Evolutionary conservation across 23 tunicate species (phyloP).

Genomic region (Styela clava): DNA sequence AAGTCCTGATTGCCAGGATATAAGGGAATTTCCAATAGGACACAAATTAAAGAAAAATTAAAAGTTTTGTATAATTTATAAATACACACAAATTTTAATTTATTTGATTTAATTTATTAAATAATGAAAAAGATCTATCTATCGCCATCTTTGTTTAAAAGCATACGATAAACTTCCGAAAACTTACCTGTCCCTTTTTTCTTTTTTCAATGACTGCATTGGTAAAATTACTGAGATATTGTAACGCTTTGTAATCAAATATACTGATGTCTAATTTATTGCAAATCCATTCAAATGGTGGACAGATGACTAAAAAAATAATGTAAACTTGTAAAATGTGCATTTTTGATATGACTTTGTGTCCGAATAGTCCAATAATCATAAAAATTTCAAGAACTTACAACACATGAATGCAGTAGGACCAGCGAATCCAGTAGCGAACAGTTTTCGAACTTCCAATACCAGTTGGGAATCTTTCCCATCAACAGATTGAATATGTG

Average conservation of each 20-base stretch:
- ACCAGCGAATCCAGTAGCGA: not conserved
- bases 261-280: slow-evolving; percentile 15
- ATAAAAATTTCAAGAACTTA: too few species aligned
- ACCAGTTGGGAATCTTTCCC: not conserved
- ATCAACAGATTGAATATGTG: not conserved
- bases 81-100: too few species aligned
- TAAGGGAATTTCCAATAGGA: not conserved
- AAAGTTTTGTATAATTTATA: not conserved
- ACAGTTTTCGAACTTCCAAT: not conserved
- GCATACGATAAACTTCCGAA: not conserved
- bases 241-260: slow-evolving; percentile 25
- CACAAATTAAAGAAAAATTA: too few species aligned
- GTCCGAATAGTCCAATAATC: too few species aligned
- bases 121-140: not conserved
- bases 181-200: not conserved
- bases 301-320: slow-evolving; percentile 39
- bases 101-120: not conserved
- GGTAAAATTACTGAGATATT: slow-evolving; percentile 19
- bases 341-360: not conserved
- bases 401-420: not conserved
- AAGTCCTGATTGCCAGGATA: not conserved
- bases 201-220: slow-evolving; percentile 28
- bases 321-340: not conserved
- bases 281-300: slow-evolving; percentile 37
- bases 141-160: not conserved